Conservation (phyloP, 2,797 vertebrate genomes). For the Prunella strophiata region DNA sequence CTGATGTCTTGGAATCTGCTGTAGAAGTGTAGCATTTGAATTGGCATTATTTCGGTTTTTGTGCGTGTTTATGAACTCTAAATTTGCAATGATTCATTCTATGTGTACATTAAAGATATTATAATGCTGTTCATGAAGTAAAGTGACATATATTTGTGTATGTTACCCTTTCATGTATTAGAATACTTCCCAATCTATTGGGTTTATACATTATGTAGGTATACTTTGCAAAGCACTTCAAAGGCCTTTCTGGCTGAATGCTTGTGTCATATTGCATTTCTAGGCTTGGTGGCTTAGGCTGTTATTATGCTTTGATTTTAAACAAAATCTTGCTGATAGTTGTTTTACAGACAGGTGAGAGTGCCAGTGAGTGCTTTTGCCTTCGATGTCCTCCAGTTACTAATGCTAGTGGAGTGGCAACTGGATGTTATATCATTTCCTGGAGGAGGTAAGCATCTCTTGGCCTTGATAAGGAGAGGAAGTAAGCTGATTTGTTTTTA, state of each 20-base stretch:
- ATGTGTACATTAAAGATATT: not conserved
- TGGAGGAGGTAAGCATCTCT: slow-evolving; percentile 85
- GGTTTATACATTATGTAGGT: not conserved
- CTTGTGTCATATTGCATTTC: not conserved
- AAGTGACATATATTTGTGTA: not conserved
- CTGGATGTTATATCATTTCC: slow-evolving; percentile 89
- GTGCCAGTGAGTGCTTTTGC: slow-evolving; percentile 95
- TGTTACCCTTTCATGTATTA: not conserved
- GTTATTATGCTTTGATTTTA: not conserved
- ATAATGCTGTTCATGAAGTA: not conserved
- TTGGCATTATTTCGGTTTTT: not conserved
- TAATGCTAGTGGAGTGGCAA: slow-evolving; percentile 84
- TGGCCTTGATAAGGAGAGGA: not conserved
- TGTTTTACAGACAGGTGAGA: slow-evolving; percentile 91
- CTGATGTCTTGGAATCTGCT: not conserved
- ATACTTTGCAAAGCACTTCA: not conserved
- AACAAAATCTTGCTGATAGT: slow-evolving; percentile 77
- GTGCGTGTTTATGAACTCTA: not conserved
- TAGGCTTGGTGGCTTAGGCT: not conserved
- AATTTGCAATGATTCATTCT: not conserved
- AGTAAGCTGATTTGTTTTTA: not conserved
- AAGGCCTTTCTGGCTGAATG: not conserved
- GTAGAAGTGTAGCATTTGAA: not conserved
- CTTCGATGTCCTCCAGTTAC: slow-evolving; percentile 85
- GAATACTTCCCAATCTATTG: not conserved